Evolutionary conservation across 2,797 vertebrate species (phyloP).

Genomic region (Oreochromis mossambicus): DNA sequence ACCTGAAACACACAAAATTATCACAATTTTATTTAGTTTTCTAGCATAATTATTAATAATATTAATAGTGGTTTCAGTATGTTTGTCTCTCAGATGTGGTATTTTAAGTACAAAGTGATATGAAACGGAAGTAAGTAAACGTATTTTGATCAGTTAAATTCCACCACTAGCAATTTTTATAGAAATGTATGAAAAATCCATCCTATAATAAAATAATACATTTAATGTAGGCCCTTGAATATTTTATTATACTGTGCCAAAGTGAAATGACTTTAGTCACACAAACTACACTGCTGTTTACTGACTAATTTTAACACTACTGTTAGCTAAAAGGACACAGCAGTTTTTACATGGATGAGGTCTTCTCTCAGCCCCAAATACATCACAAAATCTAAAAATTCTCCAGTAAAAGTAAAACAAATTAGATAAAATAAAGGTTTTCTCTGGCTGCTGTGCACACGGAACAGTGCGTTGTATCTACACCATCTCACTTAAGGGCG

Average conservation of each 20-base stretch:
- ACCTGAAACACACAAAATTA: not conserved
- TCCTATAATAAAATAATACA: not conserved
- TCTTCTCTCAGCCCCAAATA: not conserved
- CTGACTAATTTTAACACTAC: not conserved
- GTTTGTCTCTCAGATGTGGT: not conserved
- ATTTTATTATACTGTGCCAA: not conserved
- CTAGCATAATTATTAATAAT: not conserved
- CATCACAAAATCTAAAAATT: not conserved
- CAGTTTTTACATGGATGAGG: rapidly evolving
- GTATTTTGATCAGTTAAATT: not conserved
- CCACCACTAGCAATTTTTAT: not conserved
- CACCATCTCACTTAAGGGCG: not conserved
- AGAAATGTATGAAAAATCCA: not conserved
- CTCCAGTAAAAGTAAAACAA: not conserved
- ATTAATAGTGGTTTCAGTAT: not conserved
- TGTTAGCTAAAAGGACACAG: not conserved
- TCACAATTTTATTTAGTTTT: not conserved
- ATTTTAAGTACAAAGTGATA: not conserved
- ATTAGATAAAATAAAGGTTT: not conserved
- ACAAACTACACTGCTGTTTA: not conserved
- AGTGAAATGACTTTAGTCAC: not conserved
- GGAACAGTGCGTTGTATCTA: not conserved
- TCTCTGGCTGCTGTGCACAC: not conserved
- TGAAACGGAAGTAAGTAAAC: not conserved
- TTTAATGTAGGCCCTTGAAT: not conserved